Percentiles rank a stretch among this genome's conserved stretches.
phyloP scores from a whole-genome alignment of 1,140 invertebrate genomes.

The Dolichoris vasculosae region DNA sequence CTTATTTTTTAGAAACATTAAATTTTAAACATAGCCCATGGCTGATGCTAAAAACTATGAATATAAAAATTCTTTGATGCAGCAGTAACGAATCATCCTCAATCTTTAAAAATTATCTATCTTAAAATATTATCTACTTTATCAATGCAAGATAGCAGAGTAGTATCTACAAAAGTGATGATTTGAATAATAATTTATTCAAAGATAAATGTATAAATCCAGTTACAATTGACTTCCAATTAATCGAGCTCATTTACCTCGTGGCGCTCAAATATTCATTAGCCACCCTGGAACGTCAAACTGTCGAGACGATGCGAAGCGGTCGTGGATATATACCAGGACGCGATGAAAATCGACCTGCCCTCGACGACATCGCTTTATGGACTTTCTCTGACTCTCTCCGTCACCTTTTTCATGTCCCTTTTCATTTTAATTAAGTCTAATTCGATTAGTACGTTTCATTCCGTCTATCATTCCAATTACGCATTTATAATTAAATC shows the following conservation, averaged over 20 bases:
- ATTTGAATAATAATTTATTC: not conserved
- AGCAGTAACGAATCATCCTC: no score
- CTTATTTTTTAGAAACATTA: no score
- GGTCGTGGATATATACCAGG: not conserved
- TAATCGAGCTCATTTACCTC: slow-evolving; percentile 3
- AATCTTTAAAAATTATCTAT: no score
- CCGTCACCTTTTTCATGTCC: not conserved
- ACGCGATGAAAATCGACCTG: not conserved
- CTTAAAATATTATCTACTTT: not conserved
- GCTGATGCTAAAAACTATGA: no score
- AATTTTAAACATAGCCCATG: no score
- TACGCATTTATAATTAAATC: not conserved
- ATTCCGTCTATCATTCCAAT: not conserved
- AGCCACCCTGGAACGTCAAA: slow-evolving; percentile 1
- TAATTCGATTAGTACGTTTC: not conserved
- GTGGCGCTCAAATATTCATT: not conserved
- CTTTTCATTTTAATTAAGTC: not conserved
- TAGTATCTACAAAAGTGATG: not conserved
- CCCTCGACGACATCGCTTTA: not conserved
- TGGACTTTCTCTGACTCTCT: not conserved
- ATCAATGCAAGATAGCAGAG: not conserved
- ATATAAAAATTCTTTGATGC: no score
- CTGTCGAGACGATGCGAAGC: not conserved
- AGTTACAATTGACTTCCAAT: slow-evolving; percentile 32
- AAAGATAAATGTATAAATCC: not conserved